These are phyloP conservation scores for Aleadryas rufinucha DNA, from an alignment of 2,113 vertebrate species.

Conservation along the genomic window DNA sequence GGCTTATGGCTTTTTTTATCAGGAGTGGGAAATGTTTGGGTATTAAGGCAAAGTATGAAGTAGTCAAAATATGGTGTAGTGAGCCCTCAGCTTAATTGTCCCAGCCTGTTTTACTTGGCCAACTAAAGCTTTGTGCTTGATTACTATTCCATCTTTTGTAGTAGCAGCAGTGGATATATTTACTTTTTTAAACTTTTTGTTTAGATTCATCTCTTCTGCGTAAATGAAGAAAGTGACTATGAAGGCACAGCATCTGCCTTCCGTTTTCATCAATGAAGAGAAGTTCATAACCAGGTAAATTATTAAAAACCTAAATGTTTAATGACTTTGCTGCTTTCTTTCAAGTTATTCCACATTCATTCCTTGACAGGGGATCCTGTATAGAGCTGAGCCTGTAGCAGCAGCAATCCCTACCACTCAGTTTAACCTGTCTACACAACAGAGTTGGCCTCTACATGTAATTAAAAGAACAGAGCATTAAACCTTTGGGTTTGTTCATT, in stretches of 20 bases:
- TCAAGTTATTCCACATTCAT: background rate
- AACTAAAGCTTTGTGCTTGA: background rate
- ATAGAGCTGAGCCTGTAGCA: background rate
- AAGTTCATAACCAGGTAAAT: conserved; percentile 68
- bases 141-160: background rate
- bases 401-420: background rate
- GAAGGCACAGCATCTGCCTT: conserved; percentile 41
- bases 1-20: background rate
- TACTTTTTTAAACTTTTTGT: background rate
- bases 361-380: background rate
- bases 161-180: background rate
- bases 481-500: background rate
- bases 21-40: background rate
- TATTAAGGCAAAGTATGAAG: background rate
- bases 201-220: background rate
- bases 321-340: background rate
- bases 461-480: background rate
- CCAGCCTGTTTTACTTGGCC: background rate
- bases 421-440: background rate
- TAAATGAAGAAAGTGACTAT: conserved; percentile 36
- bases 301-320: background rate
- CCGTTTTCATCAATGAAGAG: conserved; percentile 62
- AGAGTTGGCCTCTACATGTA: background rate
- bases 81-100: background rate
- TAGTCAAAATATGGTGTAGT: background rate